Evolutionary conservation across 2,113 vertebrate genomes (phyloP).

Genomic region (Leucosticte australis): DNA sequence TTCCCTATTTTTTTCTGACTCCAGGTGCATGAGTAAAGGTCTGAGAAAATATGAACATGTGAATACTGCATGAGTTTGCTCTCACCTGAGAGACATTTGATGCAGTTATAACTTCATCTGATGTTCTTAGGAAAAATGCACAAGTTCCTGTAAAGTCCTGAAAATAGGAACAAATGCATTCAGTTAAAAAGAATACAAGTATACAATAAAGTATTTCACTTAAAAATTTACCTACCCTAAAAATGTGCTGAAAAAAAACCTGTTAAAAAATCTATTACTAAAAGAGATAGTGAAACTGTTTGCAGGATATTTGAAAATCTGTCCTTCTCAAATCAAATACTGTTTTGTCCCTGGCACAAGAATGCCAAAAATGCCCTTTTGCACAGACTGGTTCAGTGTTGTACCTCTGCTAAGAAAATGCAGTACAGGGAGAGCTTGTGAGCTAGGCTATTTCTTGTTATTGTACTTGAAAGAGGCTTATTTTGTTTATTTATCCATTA

Average conservation of each 20-base stretch:
- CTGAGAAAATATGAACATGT: not conserved
- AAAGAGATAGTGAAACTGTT: not conserved
- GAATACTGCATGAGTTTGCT: not conserved
- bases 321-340: not conserved
- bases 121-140: slow-evolving; percentile 80
- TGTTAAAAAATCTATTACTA: not conserved
- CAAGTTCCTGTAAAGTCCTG: slow-evolving; percentile 78
- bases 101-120: slow-evolving; percentile 73
- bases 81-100: slow-evolving; percentile 80
- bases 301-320: not conserved
- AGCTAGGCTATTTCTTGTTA: not conserved
- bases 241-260: not conserved
- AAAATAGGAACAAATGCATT: not conserved
- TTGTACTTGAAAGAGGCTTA: not conserved
- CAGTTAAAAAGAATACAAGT: not conserved
- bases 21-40: not conserved
- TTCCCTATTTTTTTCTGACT: not conserved
- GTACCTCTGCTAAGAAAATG: not conserved
- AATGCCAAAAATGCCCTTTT: not conserved
- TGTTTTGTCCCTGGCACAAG: not conserved
- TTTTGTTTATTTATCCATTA: not conserved
- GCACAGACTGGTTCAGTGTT: not conserved
- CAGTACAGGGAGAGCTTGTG: not conserved
- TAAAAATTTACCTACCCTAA: not conserved
- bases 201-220: not conserved